Percentiles rank a stretch among this genome's conserved stretches.
Evolutionary conservation across 2,888 invertebrate species (phyloP).

Genomic region (Cerceris rybyensis): DNA sequence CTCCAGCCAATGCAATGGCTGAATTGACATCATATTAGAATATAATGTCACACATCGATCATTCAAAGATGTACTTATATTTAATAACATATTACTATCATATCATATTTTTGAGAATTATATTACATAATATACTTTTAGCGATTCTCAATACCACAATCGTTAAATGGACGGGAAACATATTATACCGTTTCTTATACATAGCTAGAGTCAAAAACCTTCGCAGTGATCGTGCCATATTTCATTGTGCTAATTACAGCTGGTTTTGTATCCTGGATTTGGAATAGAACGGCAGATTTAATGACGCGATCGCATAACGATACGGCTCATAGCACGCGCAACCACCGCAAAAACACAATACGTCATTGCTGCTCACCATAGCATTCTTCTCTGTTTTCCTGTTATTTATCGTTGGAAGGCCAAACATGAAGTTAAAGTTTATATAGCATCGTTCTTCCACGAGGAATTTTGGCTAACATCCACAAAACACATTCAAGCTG

Average conservation of each 20-base stretch:
- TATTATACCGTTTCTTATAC: too few species aligned
- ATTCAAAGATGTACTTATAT: too few species aligned
- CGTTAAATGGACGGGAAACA: neutral
- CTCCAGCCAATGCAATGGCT: too few species aligned
- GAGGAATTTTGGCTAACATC: neutral
- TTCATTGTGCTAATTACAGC: constrained; percentile 21
- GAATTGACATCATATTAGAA: too few species aligned
- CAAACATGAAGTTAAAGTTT: neutral
- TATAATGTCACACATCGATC: too few species aligned
- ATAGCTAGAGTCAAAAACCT: neutral
- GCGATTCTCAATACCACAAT: neutral
- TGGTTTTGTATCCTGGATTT: constrained; percentile 22
- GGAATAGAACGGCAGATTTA: constrained; percentile 6
- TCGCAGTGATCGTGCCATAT: neutral
- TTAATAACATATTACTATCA: too few species aligned
- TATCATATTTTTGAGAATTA: too few species aligned
- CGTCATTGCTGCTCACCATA: neutral
- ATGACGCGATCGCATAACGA: neutral
- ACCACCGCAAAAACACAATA: constrained; percentile 6
- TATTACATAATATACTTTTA: too few species aligned
- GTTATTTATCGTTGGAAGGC: neutral
- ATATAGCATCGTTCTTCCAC: neutral
- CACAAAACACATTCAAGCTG: too few species aligned
- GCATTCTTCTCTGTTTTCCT: neutral
- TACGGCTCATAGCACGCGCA: neutral